Base-by-base conservation (phyloP, 2,797 vertebrate species). In the Argya squamiceps region DNA sequence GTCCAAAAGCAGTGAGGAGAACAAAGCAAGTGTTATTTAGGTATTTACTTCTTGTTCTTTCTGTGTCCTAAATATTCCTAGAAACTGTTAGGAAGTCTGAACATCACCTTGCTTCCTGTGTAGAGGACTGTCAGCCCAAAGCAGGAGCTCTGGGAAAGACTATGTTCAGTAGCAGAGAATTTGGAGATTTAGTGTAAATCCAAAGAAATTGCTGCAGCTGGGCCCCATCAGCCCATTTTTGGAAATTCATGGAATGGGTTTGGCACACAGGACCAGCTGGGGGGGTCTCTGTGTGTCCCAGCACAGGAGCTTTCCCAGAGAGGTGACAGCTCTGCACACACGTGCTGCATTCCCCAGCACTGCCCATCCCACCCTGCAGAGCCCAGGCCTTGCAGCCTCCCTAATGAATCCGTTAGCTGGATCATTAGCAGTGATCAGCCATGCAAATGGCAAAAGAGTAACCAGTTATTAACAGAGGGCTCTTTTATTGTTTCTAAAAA, bases 391-490 rank as follows among this genome's bases (percentile, higher is more conserved):
- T 30, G 47, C 83, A 70, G 3, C 56, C 67, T 84, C 85, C 77
- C 70, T 30, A 11, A n/a, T 4, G 80, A 34, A 50, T 14, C 59
- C 11, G 3, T 88, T 76, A 64, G 49, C 79, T 41, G 91, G 50
- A 71, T 95, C 95, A 82, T 90, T 95, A 94, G 22, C 77, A 50
- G 4, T 50, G 88, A 95, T 95, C 93, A 84, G 80, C 92, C 87
- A 73, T 69, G 84, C 58, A 71, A 89, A 85, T 1, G 34, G 87
- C 62, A 29, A 56, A 81, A 34, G 74, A 92, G 63, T 68, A 87
- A 84, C 77, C 74, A 37, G 77, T 79, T 93, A 90, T 80, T 91
- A 93, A 43, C 83, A 82, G 56, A 94, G 59, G 70, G 36, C 77
- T 91, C 80, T 75, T 82, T 92, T 52, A 87, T n/a, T 84, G 64